Percentiles rank a stretch among this genome's conserved stretches.
Evolutionary conservation across 1,140 invertebrate species (phyloP).

Genomic region (Thaumetopoea pityocampa): DNA sequence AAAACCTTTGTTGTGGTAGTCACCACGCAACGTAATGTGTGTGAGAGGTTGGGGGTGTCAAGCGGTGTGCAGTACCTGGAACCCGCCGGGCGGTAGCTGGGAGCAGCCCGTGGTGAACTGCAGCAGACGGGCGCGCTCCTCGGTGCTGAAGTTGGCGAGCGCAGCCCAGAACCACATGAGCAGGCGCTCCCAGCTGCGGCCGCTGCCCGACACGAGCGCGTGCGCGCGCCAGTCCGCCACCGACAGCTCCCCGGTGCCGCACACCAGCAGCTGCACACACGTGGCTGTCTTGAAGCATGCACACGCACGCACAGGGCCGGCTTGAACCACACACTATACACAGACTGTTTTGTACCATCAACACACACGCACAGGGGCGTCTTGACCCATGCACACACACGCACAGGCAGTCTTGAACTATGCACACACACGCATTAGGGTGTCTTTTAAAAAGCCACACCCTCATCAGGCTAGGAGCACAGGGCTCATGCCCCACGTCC

Average conservation of each 20-base stretch:
- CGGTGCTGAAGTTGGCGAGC: slow-evolving; percentile 92
- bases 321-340: background rate
- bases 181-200: slow-evolving; percentile 88
- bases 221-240: slow-evolving; percentile 92
- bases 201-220: slow-evolving; percentile 90
- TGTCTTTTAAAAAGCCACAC: too few relatives aligned
- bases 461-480: too few relatives aligned
- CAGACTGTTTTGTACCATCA: too few relatives aligned
- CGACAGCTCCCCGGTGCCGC: slow-evolving; percentile 95
- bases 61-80: slow-evolving; percentile 87
- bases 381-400: slow-evolving; percentile 32
- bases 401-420: too few relatives aligned
- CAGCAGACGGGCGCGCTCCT: slow-evolving; percentile 94
- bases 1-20: too few relatives aligned
- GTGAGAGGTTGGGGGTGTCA: background rate
- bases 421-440: too few relatives aligned
- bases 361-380: too few relatives aligned
- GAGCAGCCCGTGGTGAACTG: slow-evolving; percentile 97
- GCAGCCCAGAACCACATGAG: slow-evolving; percentile 97
- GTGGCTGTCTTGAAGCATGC: background rate
- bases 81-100: slow-evolving; percentile 93
- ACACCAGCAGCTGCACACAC: slow-evolving; percentile 85
- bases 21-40: too few relatives aligned
- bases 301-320: background rate
- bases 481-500: too few relatives aligned